A percentile compares a stretch with the other conserved stretches of the same genome.
phyloP scores from a whole-genome alignment of 1,140 invertebrate species.

The Euglossa dilemma region DNA sequence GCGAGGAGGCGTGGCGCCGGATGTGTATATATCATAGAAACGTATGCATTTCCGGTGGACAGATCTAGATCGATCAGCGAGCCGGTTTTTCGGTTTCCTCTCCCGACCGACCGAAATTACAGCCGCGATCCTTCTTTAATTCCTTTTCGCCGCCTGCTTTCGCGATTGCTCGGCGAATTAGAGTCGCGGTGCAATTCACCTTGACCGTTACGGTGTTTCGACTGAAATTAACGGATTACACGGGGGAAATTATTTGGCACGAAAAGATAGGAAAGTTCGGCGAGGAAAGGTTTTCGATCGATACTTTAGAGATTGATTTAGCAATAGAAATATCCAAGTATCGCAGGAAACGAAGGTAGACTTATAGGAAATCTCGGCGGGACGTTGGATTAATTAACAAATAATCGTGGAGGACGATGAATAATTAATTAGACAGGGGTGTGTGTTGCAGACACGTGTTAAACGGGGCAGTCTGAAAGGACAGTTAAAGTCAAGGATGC shows the following conservation, averaged over 20 bases:
- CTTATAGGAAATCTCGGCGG: neutral
- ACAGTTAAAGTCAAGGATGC: slow-evolving; percentile 45
- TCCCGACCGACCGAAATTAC: slow-evolving; percentile 24
- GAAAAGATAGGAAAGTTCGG: no score
- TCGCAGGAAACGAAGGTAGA: neutral
- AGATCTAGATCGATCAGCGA: slow-evolving; percentile 63
- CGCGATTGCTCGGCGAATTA: no score
- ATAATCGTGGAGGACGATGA: neutral
- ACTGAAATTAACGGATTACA: no score
- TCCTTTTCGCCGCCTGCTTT: no score
- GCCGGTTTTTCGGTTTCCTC: slow-evolving; percentile 45
- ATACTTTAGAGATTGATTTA: no score
- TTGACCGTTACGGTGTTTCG: no score
- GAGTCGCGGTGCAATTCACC: neutral
- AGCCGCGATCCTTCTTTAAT: neutral
- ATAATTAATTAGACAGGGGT: slow-evolving; percentile 40
- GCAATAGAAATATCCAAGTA: neutral
- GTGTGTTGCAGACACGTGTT: slow-evolving; percentile 31
- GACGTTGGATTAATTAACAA: slow-evolving; percentile 10
- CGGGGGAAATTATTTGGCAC: no score
- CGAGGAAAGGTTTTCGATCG: no score
- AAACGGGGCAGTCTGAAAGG: slow-evolving; percentile 29
- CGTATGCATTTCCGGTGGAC: slow-evolving; percentile 71
- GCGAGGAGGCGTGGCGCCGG: slow-evolving; percentile 79
- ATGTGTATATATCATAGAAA: slow-evolving; percentile 79